A percentile compares a stretch with the other conserved stretches of the same genome.
phyloP scores from a whole-genome alignment of 37 sponge, comb jelly and placozoan species.

The Lycopodina hypogea region DNA sequence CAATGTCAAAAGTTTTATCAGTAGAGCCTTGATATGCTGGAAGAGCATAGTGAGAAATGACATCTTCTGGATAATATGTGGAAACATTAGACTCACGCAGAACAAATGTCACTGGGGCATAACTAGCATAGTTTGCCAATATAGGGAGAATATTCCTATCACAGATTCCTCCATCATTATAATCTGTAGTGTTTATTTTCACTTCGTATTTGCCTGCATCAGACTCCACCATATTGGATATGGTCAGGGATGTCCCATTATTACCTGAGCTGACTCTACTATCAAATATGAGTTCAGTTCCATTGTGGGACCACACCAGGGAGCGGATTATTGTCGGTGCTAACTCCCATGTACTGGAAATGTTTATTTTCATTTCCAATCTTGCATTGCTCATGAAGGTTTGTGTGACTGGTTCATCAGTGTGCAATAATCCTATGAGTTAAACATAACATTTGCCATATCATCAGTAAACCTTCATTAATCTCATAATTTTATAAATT shows the following conservation, averaged over 20 bases:
- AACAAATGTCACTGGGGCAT: constrained; percentile 1
- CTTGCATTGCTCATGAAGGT: too few species aligned
- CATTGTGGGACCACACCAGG: background rate
- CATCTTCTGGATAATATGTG: background rate
- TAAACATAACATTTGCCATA: too few species aligned
- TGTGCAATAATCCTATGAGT: too few species aligned
- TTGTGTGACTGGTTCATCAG: too few species aligned
- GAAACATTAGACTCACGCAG: background rate
- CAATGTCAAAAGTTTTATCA: too few species aligned
- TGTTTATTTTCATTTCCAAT: too few species aligned
- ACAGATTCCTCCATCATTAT: background rate
- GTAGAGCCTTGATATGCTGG: background rate
- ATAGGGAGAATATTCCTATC: background rate
- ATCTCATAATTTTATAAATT: too few species aligned
- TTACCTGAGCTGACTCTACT: background rate
- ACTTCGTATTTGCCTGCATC: constrained; percentile 1
- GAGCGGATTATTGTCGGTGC: background rate
- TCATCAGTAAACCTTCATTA: too few species aligned
- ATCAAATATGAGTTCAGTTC: background rate
- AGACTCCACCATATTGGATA: background rate
- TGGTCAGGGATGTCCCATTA: background rate
- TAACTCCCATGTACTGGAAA: too few species aligned
- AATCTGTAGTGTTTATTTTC: background rate
- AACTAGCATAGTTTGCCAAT: background rate
- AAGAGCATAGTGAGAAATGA: background rate